Base-by-base conservation (phyloP, 2,888 invertebrate species). In the Amphiduros pacificus region DNA sequence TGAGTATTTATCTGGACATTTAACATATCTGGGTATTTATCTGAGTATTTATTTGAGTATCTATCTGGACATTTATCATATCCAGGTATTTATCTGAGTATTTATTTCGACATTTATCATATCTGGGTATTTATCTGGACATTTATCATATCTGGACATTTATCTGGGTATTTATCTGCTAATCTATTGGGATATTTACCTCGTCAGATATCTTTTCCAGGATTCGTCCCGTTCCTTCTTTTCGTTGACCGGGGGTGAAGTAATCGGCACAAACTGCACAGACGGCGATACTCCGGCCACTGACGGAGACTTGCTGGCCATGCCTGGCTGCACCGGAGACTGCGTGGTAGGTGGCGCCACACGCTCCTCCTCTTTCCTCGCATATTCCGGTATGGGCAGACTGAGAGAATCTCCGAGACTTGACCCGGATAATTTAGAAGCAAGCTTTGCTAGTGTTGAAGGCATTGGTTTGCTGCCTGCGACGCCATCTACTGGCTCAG, bases 151-250 rank as follows among this genome's bases (percentile, higher is more conserved):
- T n/a, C n/a, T n/a, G n/a, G n/a, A n/a, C n/a, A n/a, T n/a, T n/a
- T n/a, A n/a, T n/a, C n/a, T n/a, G n/a, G n/a, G n/a, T n/a, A n/a
- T n/a, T n/a, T n/a, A n/a, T n/a, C n/a, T n/a, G n/a, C n/a, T n/a
- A n/a, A n/a, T 36, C 17, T 11, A 36, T 17, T 17, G 36, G 17
- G 17, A 9, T 11, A 41, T 22, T 58, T 69, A 85, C 81, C 85
- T 84, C 61, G 86, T 85, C 55, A 86, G 84, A 71, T 86, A 87
- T 66, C 85, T 86, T 73, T 85, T 83, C 87, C 87, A 87, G 36
- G 85, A 83, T 66, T 87, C 87, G 68, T 87, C 87, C 65, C 82
- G 79, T 69, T 78, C 78, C 44, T 72, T 69, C 57, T 75, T 75
- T 62, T 79, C 77, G 17, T 65, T 68, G 27, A 68, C 63, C 11